A percentile compares a stretch with the other conserved stretches of the same genome.
phyloP scores from a whole-genome alignment of 1,140 invertebrate genomes.

The Eufriesea mexicana region DNA sequence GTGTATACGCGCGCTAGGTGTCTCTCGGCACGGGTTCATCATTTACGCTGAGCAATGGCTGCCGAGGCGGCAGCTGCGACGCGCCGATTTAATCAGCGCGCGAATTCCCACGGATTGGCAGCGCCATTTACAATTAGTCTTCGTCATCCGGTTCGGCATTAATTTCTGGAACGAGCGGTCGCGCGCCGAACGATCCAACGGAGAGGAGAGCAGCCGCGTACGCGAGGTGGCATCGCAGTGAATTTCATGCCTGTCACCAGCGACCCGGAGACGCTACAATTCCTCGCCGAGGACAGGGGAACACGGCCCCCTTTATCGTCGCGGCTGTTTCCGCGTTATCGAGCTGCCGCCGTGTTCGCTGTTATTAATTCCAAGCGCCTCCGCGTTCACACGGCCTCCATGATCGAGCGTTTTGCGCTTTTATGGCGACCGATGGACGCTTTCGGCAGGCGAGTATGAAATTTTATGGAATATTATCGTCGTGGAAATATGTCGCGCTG shows the following conservation, averaged over 20 bases:
- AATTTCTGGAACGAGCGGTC: constrained; percentile 58
- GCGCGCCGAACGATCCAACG: not conserved
- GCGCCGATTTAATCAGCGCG: constrained; percentile 55
- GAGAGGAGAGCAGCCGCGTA: not conserved
- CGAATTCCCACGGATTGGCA: constrained; percentile 67
- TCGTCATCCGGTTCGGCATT: constrained; percentile 63
- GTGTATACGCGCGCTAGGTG: constrained; percentile 25
- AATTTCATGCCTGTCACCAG: constrained; percentile 54
- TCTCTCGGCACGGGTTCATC: constrained; percentile 41
- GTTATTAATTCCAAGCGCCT: not conserved
- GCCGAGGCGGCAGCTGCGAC: constrained; percentile 15
- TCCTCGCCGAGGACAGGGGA: constrained; percentile 23
- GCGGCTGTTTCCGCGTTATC: constrained; percentile 35
- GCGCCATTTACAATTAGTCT: constrained; percentile 66
- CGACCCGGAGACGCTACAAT: constrained; percentile 36
- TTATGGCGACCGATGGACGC: not conserved
- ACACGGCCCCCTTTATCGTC: constrained; percentile 30
- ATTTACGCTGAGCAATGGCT: constrained; percentile 33
- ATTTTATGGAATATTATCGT: too few relatives aligned
- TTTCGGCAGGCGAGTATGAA: not conserved
- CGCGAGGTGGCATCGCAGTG: constrained; percentile 19
- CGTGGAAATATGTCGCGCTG: too few relatives aligned
- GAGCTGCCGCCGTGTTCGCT: not conserved
- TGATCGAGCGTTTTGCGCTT: not conserved
- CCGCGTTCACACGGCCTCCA: not conserved